Base-by-base conservation (phyloP, 2,113 vertebrate species). In the Sinocyclocheilus anophthalmus region DNA sequence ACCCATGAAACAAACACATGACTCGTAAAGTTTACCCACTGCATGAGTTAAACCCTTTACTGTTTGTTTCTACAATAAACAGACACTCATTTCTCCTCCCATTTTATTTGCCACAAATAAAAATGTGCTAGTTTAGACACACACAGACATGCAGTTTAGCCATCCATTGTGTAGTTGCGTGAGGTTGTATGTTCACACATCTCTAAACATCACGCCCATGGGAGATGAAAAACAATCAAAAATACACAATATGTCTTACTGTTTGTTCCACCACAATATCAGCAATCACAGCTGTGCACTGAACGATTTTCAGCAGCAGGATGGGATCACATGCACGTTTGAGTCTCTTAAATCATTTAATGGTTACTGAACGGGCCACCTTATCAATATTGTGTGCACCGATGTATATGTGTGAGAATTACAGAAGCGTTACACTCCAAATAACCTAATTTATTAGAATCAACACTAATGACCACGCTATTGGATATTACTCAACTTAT, bases 381-480 rank as follows among this genome's bases (percentile, higher is more conserved):
- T n/a, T 75, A 18, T 37, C 84, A 13, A 48, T 85, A 53, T 13
- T 16, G 57, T 65, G 20, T 30, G 39, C 57, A 18, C 13, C 45
- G 4, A 48, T 57, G 10, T 57, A 57, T n/a, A 57, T n/a, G 4
- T 45, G 5, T 2, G 39, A 30, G 48, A 67, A 22, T n/a, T 69
- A 63, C 72, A 85, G 76, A 73, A 73, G 76, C 61, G 48, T 75
- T 16, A 79, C 77, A 81, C 53, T 59, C 84, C 77, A 73, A 81
- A 76, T 86, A 67, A 76, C 82, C 85, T 85, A 77, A 69, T 88
- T 91, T 84, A 73, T 79, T 81, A 78, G 87, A 81, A 90, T 92
- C 92, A 91, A 90, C 90, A 88, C 81, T 4, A 50, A 53, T 87
- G 86, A 70, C 87, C 80, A 76, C 12, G 84, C 42, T 86, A 91